Conservation (phyloP, 2,888 invertebrate genomes). For the Lepidocyrtinus sp. region DNA sequence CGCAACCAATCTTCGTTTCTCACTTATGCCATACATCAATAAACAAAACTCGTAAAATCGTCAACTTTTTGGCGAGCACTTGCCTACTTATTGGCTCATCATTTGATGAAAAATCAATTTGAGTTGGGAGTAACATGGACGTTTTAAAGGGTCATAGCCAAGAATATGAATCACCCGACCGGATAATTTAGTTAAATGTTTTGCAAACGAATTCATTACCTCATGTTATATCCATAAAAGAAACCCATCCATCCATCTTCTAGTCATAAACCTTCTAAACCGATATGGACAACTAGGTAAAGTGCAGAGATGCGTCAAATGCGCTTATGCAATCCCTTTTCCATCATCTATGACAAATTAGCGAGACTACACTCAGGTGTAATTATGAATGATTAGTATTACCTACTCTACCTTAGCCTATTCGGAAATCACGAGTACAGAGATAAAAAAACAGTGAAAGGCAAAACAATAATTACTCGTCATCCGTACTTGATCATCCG, state of each 20-base stretch:
- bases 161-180: not conserved
- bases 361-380: not conserved
- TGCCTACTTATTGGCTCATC: too few relatives aligned
- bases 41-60: not conserved
- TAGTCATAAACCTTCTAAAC: slow-evolving; percentile 4
- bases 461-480: too few relatives aligned
- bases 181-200: not conserved
- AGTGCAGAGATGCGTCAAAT: too few relatives aligned
- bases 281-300: slow-evolving; percentile 1
- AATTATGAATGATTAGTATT: not conserved
- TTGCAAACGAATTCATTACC: not conserved
- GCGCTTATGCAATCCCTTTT: not conserved
- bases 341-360: slow-evolving; percentile 9
- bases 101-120: too few relatives aligned
- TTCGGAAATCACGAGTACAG: not conserved
- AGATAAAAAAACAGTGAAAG: slow-evolving; percentile 7
- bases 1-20: too few relatives aligned
- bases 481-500: not conserved
- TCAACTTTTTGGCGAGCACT: not conserved
- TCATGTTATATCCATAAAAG: not conserved
- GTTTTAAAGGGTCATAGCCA: too few relatives aligned
- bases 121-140: too few relatives aligned
- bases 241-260: not conserved
- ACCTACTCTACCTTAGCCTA: not conserved
- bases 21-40: not conserved